phyloP scores from a whole-genome alignment of 2,888 invertebrate genomes.

The Microchrysa polita region DNA sequence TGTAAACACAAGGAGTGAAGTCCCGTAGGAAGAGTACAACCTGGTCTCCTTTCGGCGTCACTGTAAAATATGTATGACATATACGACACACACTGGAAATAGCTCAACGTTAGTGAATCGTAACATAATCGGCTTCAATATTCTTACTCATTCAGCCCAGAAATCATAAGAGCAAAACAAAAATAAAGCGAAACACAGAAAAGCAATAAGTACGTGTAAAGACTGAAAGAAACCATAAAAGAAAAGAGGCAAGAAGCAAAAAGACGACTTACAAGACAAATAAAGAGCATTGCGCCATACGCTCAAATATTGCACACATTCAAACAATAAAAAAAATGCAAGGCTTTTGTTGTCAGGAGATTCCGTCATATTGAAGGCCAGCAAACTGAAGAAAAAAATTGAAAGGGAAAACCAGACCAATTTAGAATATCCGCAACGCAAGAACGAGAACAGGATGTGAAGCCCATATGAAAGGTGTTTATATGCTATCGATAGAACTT shows the following conservation, averaged over 20 bases:
- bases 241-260: neutral
- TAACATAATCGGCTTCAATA: conserved; percentile 30
- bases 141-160: neutral
- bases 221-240: neutral
- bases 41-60: neutral
- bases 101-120: conserved; percentile 28
- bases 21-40: conserved; percentile 1
- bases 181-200: neutral
- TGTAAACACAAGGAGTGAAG: neutral
- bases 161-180: too few relatives aligned
- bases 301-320: neutral
- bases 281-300: neutral
- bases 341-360: neutral
- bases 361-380: neutral
- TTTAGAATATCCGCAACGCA: conserved; percentile 4
- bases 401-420: neutral
- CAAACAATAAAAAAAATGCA: neutral
- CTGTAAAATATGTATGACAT: neutral
- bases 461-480: neutral
- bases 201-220: neutral
- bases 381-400: too few relatives aligned
- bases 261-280: too few relatives aligned
- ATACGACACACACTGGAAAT: conserved; percentile 13
- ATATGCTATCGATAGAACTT: neutral
- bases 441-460: neutral